These are phyloP conservation scores for Perognathus longimembris DNA, from an alignment of 2,113 vertebrate genomes.

Conservation along the genomic window DNA sequence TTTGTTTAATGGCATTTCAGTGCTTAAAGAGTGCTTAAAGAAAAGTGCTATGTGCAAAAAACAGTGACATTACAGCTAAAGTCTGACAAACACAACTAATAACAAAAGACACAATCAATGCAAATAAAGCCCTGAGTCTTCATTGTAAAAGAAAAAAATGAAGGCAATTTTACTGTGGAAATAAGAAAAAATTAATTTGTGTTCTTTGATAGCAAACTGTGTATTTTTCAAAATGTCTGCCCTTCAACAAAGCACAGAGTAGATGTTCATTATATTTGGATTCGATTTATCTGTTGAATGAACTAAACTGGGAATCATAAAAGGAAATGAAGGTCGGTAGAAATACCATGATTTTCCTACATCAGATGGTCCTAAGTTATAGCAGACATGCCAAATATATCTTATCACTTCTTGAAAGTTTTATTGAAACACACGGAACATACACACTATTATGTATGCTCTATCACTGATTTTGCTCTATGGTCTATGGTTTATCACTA, in stretches of 20 bases:
- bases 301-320: too few relatives aligned
- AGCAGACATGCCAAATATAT: too few relatives aligned
- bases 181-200: background rate
- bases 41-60: background rate
- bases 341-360: too few relatives aligned
- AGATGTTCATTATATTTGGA: background rate
- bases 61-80: background rate
- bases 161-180: background rate
- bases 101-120: background rate
- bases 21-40: background rate
- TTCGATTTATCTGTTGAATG: too few relatives aligned
- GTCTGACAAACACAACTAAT: background rate
- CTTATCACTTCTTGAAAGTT: too few relatives aligned
- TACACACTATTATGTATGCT: too few relatives aligned
- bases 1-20: conserved; percentile 15
- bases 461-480: too few relatives aligned
- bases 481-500: too few relatives aligned
- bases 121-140: background rate
- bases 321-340: too few relatives aligned
- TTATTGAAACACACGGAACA: too few relatives aligned
- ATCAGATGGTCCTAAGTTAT: too few relatives aligned
- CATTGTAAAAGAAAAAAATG: conserved; percentile 34
- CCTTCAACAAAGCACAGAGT: background rate
- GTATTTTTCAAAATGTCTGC: background rate
- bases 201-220: background rate